phyloP scores from a whole-genome alignment of 2,113 vertebrate species.

The Platysternon megacephalum region DNA sequence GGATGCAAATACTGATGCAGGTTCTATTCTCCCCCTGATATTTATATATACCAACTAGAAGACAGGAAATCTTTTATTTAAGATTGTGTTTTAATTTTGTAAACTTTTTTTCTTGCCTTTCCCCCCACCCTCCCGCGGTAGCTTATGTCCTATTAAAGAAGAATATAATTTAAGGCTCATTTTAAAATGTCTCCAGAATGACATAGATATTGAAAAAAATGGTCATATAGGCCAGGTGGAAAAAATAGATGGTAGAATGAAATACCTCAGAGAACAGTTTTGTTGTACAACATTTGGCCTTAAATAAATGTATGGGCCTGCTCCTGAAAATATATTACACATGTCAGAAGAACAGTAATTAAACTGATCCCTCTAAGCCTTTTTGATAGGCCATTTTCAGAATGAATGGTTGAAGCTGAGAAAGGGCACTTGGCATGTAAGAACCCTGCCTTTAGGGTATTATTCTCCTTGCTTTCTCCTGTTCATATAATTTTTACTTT shows the following conservation, averaged over 20 bases:
- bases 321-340: conserved; percentile 76
- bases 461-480: conserved; percentile 69
- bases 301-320: conserved; percentile 72
- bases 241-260: conserved; percentile 63
- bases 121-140: neutral
- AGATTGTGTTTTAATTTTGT: neutral
- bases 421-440: conserved; percentile 72
- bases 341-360: conserved; percentile 79
- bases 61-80: neutral
- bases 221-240: conserved; percentile 12
- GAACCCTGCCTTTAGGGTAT: conserved; percentile 73
- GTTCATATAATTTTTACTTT: conserved; percentile 45
- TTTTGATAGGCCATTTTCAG: conserved; percentile 76
- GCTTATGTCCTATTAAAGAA: conserved; percentile 13
- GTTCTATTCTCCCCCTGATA: neutral
- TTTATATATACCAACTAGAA: neutral
- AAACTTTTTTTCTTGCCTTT: neutral
- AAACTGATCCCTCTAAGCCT: conserved; percentile 74
- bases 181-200: conserved; percentile 51
- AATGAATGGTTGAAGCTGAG: conserved; percentile 74
- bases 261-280: conserved; percentile 73
- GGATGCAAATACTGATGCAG: neutral
- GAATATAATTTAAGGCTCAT: conserved; percentile 53
- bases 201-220: conserved; percentile 48
- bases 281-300: conserved; percentile 70